A percentile compares a stretch with the other conserved stretches of the same genome.
phyloP scores from a whole-genome alignment of 2,888 invertebrate species.

The Athripsodes cinereus region DNA sequence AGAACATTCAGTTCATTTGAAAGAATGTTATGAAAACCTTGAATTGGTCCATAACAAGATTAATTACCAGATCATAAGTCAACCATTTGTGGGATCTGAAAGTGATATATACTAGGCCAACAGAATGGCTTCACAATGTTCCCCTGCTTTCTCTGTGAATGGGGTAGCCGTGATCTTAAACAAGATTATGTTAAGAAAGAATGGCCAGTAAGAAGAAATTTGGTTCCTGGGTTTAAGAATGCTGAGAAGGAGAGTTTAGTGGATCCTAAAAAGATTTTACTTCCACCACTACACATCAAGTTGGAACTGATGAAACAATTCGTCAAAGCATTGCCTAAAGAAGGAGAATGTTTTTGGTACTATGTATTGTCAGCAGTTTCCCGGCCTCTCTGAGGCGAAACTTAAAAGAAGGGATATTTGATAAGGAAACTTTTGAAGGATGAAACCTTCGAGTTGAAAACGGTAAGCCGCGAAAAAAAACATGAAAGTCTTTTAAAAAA shows the following conservation, averaged over 20 bases:
- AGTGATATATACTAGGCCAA: not conserved
- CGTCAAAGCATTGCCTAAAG: not conserved
- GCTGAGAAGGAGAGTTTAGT: no score
- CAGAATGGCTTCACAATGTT: no score
- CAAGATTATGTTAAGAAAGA: not conserved
- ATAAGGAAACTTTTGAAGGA: slow-evolving; percentile 4
- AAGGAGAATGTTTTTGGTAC: slow-evolving; percentile 2
- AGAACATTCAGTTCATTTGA: no score
- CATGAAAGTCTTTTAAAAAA: not conserved
- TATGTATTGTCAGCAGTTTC: not conserved
- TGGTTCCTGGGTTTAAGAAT: not conserved
- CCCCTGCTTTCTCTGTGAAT: no score
- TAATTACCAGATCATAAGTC: no score
- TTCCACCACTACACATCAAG: not conserved
- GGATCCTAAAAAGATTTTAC: no score
- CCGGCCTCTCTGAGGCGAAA: slow-evolving; percentile 1
- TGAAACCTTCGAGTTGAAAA: no score
- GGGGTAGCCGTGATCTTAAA: not conserved
- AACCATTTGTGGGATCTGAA: no score
- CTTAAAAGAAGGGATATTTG: slow-evolving; percentile 3
- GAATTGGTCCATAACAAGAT: no score
- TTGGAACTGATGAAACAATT: slow-evolving; percentile 3
- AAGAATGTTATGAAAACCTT: no score
- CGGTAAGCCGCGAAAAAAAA: not conserved
- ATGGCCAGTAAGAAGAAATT: not conserved